Percentiles rank a stretch among this genome's conserved stretches.
phyloP scores from a whole-genome alignment of 1,140 invertebrate genomes.

The Acromyrmex charruanus region DNA sequence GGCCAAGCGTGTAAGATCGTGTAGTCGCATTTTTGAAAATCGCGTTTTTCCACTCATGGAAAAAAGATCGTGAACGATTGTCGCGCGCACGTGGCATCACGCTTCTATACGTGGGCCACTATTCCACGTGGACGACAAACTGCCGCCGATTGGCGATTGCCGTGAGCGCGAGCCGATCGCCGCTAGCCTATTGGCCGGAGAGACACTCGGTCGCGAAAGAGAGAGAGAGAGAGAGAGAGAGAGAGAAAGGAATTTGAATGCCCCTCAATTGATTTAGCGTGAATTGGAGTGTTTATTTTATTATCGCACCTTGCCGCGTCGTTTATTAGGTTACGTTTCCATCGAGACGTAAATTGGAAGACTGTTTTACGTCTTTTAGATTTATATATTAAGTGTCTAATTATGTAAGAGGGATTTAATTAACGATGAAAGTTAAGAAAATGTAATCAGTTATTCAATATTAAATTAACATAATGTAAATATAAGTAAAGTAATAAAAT shows the following conservation, averaged over 20 bases:
- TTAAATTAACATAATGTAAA: too few relatives aligned
- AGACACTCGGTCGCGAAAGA: neutral
- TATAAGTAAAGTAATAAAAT: too few relatives aligned
- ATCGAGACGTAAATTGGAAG: neutral
- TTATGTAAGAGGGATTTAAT: too few relatives aligned
- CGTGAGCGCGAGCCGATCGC: neutral
- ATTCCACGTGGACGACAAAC: neutral
- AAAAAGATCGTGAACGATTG: neutral
- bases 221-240: too few relatives aligned
- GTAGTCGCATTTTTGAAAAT: neutral
- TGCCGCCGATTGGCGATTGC: neutral
- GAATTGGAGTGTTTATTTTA: neutral
- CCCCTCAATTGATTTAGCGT: neutral
- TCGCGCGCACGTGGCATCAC: conserved; percentile 11
- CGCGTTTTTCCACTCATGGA: neutral
- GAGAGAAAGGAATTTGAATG: neutral
- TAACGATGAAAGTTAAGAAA: too few relatives aligned
- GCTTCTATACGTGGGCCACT: neutral
- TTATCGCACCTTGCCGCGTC: neutral
- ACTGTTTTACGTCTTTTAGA: neutral
- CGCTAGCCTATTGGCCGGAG: neutral
- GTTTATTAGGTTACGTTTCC: neutral
- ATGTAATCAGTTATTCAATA: too few relatives aligned
- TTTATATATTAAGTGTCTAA: too few relatives aligned
- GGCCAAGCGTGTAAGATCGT: neutral